Conservation (phyloP, 2,113 vertebrate genomes). For the Isichthys henryi region DNA sequence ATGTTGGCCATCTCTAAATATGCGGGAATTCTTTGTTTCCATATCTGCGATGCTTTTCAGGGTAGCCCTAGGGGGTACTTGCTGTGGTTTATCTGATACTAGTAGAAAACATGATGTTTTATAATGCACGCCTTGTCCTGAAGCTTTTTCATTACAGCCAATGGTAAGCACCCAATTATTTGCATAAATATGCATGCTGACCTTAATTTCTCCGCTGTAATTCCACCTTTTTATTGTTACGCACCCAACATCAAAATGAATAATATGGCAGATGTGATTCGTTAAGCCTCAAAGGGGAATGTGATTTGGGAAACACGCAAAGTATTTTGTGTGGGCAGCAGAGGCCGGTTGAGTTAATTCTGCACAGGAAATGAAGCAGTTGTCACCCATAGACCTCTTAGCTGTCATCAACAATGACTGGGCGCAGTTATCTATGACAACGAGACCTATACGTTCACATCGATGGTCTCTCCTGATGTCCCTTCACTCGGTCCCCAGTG, state of each 20-base stretch:
- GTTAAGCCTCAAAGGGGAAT: slow-evolving; percentile 45
- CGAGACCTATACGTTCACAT: not conserved
- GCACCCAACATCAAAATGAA: slow-evolving; percentile 47
- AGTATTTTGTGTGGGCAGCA: slow-evolving; percentile 29
- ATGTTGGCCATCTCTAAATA: not conserved
- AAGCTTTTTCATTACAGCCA: not conserved
- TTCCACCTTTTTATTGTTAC: slow-evolving; percentile 38
- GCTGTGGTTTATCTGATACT: not conserved
- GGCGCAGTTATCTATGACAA: not conserved
- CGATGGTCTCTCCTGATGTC: not conserved
- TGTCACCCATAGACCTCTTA: slow-evolving; percentile 20
- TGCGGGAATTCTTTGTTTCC: not conserved
- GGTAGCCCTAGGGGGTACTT: not conserved
- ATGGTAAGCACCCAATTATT: not conserved
- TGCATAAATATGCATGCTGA: not conserved
- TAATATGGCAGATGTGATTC: slow-evolving; percentile 51
- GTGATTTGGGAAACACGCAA: slow-evolving; percentile 36
- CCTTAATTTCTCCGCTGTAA: slow-evolving; percentile 31
- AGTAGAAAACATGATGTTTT: slow-evolving; percentile 5
- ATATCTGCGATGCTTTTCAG: not conserved
- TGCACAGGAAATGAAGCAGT: slow-evolving; percentile 35
- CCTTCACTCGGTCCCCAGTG: not conserved
- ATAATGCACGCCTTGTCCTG: not conserved
- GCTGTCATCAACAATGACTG: not conserved
- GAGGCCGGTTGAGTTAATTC: slow-evolving; percentile 36